phyloP scores from a whole-genome alignment of 2,888 invertebrate genomes.

The Drosophila helvetica region DNA sequence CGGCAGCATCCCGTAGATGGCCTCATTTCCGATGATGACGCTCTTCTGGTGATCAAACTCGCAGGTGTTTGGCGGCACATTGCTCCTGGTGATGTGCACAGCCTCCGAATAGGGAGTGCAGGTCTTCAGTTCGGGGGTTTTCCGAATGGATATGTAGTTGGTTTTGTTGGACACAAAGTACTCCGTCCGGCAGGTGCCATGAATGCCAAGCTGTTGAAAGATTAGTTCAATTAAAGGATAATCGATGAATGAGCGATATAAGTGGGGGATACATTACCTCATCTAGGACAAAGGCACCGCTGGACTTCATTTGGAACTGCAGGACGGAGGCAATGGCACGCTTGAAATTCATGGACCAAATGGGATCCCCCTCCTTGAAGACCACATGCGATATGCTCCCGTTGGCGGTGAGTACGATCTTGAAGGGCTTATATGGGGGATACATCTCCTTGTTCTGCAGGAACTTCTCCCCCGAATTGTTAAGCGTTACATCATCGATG shows the following conservation, averaged over 20 bases:
- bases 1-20: slow-evolving; percentile 81
- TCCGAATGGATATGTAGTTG: slow-evolving; percentile 82
- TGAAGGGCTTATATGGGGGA: slow-evolving; percentile 83
- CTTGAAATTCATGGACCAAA: slow-evolving; percentile 89
- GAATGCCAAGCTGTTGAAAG: slow-evolving; percentile 85
- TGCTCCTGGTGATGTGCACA: slow-evolving; percentile 82
- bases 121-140: slow-evolving; percentile 83
- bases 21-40: slow-evolving; percentile 83
- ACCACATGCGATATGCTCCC: slow-evolving; percentile 82
- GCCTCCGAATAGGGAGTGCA: slow-evolving; percentile 82
- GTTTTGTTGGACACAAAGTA: slow-evolving; percentile 84
- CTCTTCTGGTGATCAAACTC: slow-evolving; percentile 84
- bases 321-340: slow-evolving; percentile 88
- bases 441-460: slow-evolving; percentile 84
- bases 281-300: slow-evolving; percentile 83
- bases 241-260: neutral
- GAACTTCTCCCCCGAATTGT: slow-evolving; percentile 84
- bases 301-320: slow-evolving; percentile 85
- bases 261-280: slow-evolving; percentile 76
- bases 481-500: slow-evolving; percentile 83
- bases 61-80: slow-evolving; percentile 83
- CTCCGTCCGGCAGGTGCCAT: slow-evolving; percentile 85
- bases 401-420: slow-evolving; percentile 81
- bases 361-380: slow-evolving; percentile 85
- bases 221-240: neutral